Evolutionary conservation across 2,113 vertebrate genomes (phyloP), one percentile per base, ranked within the genome.

Genomic region (Apodemus sylvaticus): DNA sequence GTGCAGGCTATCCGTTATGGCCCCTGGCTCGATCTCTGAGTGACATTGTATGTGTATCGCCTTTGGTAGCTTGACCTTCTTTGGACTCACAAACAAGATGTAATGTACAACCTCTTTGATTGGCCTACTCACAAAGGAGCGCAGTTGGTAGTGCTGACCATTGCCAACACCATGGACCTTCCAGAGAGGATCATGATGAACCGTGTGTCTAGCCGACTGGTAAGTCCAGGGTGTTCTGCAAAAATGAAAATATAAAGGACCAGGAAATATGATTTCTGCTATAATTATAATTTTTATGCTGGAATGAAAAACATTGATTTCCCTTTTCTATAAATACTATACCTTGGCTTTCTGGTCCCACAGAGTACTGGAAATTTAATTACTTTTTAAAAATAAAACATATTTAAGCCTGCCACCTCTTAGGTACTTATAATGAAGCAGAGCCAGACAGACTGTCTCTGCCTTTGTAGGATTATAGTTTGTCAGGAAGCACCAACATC

Each of bases 101-200:
- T 99, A 42, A 99, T 99, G 99, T 99, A 99, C 97, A 99, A 99
- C 90, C 99, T 99, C 89, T 99, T 99, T 88, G 99, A 99, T 93
- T 99, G 99, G 99, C 99, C 99, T 3, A 99, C 99, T 31, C 98
- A 99, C 11, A 99, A 99, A 34, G 98, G 99, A 51, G 99, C 99
- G 42, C 99, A 96, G 88, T 98, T 99, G 91, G 99, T 99, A 94
- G 99, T 99, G 45, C 98, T 99, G 97, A 99, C 99, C 87, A 99
- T 99, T 74, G 99, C 99, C 79, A 99, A 99, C 98, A 99, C 99
- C 68, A 99, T 99, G 99, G 99, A 99, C 98, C 98, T 99, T 90
- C 99, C 99, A 0, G 99, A 99, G 98, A 99, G 99, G 95, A 99
- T 99, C 97, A 99, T 99, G 99, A 99, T 99, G 98, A 99, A 99